These are phyloP conservation scores for Fragum sueziense DNA, from an alignment of 2,888 invertebrate species.

Conservation along the genomic window DNA sequence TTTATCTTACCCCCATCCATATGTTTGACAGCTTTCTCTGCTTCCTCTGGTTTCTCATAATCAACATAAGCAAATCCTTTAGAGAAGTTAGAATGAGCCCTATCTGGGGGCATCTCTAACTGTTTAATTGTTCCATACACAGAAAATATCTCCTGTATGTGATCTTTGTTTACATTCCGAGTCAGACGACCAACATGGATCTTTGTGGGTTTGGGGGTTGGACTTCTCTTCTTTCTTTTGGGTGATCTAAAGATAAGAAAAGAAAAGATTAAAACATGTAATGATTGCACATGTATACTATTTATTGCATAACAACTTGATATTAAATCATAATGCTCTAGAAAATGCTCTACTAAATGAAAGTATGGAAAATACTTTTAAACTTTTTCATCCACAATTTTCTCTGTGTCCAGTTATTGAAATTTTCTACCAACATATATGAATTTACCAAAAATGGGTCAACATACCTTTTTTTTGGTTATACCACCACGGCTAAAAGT, in stretches of 20 bases:
- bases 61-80: constrained; percentile 98
- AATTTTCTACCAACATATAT: too few relatives aligned
- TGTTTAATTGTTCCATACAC: constrained; percentile 88
- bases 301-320: too few relatives aligned
- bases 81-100: constrained; percentile 93
- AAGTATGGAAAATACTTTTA: too few relatives aligned
- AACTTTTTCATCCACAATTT: too few relatives aligned
- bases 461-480: too few relatives aligned
- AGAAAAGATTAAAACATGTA: not conserved
- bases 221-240: constrained; percentile 88
- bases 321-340: too few relatives aligned
- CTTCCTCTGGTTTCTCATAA: constrained; percentile 95
- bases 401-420: too few relatives aligned
- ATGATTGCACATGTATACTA: too few relatives aligned
- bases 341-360: too few relatives aligned
- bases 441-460: too few relatives aligned
- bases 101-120: constrained; percentile 94
- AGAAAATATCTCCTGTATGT: constrained; percentile 81
- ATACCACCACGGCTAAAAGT: too few relatives aligned
- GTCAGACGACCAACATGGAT: constrained; percentile 97
- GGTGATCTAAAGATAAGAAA: constrained; percentile 72
- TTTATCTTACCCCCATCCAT: constrained; percentile 98
- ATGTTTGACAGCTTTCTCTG: constrained; percentile 99
- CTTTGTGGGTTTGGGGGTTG: constrained; percentile 94
- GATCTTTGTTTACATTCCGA: constrained; percentile 91